Base-by-base conservation (phyloP, 2,113 vertebrate genomes). In the Podarcis muralis region DNA sequence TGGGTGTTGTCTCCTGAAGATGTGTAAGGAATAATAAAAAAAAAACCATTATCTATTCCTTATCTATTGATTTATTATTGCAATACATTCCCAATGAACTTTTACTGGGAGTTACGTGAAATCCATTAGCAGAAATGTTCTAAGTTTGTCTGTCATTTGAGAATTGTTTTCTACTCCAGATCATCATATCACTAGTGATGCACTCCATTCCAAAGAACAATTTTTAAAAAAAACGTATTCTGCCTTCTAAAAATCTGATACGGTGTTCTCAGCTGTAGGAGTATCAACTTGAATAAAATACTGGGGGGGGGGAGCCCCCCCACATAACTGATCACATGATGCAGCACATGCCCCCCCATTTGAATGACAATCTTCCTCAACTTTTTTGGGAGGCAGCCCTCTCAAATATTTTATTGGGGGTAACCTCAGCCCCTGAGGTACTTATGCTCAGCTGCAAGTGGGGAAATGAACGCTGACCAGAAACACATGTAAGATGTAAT, bases 11-110 rank as follows among this genome's bases (percentile, higher is more conserved):
- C 40, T 69, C 86, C 77, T 87, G 20, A 40, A 16, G 0, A 23
- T 40, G 65, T 43, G 53, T n/a, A 40, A 27, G 18, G 3, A 53
- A 53, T 12, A 11, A 62, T 11, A 11, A 62, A 62, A 25, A 6
- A 15, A 35, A 35, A 2, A 32, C 27, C 57, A 15, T 20, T 1
- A 75, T 13, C 0, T 6, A 74, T 27, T 1, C 3, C 1, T 12
- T 18, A 62, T 53, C 1, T 3, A 15, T 11, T 32, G 2, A 15
- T 30, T 57, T 11, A 32, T 35, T 30, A 35, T 35, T 30, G 23
- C 32, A 37, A 40, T 40, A 2, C 1, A 32, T 20, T 59, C 37
- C 65, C 62, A 40, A 22, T 18, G 27, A 30, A 69, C 12, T 20
- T 15, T 8, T 35, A 69, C 12, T n/a, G 25, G 32, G n/a, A 30